Conservation (phyloP, 1,140 invertebrate genomes). For the Meteorus sp. region DNA sequence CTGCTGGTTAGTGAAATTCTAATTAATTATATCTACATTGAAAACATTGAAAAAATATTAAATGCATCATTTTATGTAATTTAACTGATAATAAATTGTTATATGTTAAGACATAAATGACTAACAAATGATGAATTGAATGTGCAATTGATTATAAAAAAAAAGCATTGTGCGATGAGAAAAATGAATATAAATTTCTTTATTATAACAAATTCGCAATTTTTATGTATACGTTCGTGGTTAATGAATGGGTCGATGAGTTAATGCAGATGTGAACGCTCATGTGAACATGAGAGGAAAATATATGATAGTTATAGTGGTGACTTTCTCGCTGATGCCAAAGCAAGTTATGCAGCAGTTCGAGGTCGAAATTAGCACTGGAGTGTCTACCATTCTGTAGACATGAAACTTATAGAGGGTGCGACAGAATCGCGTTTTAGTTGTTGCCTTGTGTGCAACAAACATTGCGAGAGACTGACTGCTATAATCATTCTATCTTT, state of each 20-base stretch:
- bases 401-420: background rate
- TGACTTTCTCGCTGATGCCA: background rate
- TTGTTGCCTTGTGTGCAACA: conserved; percentile 2
- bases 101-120: no score
- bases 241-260: background rate
- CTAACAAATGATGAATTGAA: no score
- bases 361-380: conserved; percentile 16
- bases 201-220: no score
- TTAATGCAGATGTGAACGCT: background rate
- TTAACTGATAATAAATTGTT: background rate
- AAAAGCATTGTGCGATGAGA: no score
- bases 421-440: background rate
- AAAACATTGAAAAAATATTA: conserved; percentile 2
- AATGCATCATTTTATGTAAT: background rate
- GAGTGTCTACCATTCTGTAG: background rate
- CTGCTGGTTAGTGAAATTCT: background rate
- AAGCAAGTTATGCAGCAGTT: conserved; percentile 1
- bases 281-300: background rate
- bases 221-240: background rate
- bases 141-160: no score
- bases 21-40: conserved; percentile 7
- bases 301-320: background rate
- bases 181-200: no score
- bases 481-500: conserved; percentile 2
- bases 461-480: conserved; percentile 6